Percentiles rank a stretch among this genome's conserved stretches.
These are phyloP conservation scores for Dryococelus australis DNA, from an alignment of 2,888 invertebrate genomes.

Conservation along the genomic window DNA sequence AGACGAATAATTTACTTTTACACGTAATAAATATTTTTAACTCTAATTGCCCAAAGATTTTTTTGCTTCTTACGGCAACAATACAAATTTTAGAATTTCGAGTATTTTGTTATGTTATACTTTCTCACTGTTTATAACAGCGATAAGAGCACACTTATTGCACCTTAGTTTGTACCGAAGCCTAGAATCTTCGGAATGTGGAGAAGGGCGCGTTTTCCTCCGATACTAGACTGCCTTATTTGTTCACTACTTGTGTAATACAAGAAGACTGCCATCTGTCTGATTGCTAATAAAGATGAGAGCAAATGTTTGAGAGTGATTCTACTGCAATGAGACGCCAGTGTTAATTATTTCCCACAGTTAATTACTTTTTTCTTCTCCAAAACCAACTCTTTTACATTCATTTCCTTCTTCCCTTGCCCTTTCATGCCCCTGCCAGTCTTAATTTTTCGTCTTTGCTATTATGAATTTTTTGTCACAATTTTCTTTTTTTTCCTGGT, in stretches of 20 bases:
- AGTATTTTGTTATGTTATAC: too few species aligned
- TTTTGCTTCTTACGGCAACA: too few species aligned
- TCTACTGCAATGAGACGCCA: conserved; percentile 31
- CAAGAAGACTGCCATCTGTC: conserved; percentile 31
- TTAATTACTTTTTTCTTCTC: conserved; percentile 48
- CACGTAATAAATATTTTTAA: too few species aligned
- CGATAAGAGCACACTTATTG: too few species aligned
- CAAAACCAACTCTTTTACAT: conserved; percentile 23
- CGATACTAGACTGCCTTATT: background rate
- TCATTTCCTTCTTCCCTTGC: conserved; percentile 32
- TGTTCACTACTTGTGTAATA: conserved; percentile 22
- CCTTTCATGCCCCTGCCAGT: conserved; percentile 34
- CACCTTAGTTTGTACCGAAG: too few species aligned
- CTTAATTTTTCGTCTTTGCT: conserved; percentile 36
- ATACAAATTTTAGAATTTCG: too few species aligned
- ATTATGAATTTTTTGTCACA: conserved; percentile 25
- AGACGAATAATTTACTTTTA: too few species aligned
- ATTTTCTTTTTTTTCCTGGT: conserved; percentile 26
- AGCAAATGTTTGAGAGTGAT: conserved; percentile 39
- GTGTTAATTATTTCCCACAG: conserved; percentile 48
- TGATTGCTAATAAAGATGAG: conserved; percentile 41
- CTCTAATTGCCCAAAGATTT: too few species aligned
- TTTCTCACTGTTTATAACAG: too few species aligned
- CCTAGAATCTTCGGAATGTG: background rate
- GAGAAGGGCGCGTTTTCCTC: background rate